A percentile compares a stretch with the other conserved stretches of the same genome.
phyloP scores from a whole-genome alignment of 2,113 vertebrate genomes.

The Athene cunicularia region DNA sequence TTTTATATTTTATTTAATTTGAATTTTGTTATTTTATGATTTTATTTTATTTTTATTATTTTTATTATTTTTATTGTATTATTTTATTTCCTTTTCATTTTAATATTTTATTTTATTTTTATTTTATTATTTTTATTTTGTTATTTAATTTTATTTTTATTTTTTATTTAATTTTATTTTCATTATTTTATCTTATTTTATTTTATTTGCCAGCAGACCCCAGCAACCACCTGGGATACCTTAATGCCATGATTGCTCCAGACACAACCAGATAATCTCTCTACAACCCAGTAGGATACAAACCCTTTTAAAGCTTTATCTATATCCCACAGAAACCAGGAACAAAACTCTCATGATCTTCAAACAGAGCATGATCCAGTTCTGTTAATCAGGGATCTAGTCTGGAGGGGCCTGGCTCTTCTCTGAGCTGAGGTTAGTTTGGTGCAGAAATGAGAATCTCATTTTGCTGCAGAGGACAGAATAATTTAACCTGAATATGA shows the following conservation, averaged over 20 bases:
- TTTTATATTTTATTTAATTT: no score
- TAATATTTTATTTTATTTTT: no score
- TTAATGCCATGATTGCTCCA: neutral
- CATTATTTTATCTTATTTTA: neutral
- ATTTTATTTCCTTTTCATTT: no score
- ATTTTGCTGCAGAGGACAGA: neutral
- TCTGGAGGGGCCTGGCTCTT: neutral
- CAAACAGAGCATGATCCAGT: neutral
- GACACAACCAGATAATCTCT: rapidly evolving
- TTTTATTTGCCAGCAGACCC: neutral
- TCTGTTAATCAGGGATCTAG: neutral
- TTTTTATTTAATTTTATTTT: neutral
- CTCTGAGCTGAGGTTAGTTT: neutral
- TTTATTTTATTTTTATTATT: no score
- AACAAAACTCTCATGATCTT: neutral
- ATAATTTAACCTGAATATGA: neutral
- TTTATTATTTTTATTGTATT: no score
- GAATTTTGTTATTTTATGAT: no score
- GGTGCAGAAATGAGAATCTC: neutral
- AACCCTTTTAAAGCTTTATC: neutral
- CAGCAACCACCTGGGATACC: neutral
- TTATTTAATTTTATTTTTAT: no score
- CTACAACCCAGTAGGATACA: neutral
- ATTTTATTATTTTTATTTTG: no score
- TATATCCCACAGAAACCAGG: neutral